These are phyloP conservation scores for Gallirallus australis DNA, from an alignment of 2,797 vertebrate species.

Conservation along the genomic window DNA sequence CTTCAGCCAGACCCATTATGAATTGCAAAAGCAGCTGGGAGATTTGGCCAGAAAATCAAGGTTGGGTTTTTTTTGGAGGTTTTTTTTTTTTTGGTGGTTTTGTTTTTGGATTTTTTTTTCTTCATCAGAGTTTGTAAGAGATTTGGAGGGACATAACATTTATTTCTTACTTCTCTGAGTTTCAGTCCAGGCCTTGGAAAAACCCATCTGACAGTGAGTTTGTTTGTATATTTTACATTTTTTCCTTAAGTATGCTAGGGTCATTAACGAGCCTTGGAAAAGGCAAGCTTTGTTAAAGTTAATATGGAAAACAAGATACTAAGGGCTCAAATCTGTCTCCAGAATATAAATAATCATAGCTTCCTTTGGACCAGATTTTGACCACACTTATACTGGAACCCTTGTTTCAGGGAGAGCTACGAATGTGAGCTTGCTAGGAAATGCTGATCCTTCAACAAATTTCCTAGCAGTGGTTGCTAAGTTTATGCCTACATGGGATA, in stretches of 20 bases:
- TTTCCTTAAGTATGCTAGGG: conserved; percentile 50
- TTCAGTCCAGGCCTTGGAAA: conserved; percentile 63
- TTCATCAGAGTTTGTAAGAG: conserved; percentile 55
- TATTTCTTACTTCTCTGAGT: conserved; percentile 48
- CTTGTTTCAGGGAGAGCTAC: conserved; percentile 40
- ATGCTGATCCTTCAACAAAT: conserved; percentile 35
- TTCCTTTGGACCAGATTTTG: conserved; percentile 48
- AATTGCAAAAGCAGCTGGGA: conserved; percentile 70
- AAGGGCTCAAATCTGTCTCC: conserved; percentile 48
- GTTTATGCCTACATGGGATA: not conserved
- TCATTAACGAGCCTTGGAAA: conserved; percentile 57
- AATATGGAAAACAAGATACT: conserved; percentile 66
- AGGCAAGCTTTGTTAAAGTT: conserved; percentile 54
- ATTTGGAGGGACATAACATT: conserved; percentile 55
- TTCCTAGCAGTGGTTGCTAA: not conserved
- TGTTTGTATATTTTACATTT: conserved; percentile 70
- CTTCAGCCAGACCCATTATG: conserved; percentile 19
- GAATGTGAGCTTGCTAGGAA: not conserved
- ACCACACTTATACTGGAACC: conserved; percentile 55
- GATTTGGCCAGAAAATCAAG: conserved; percentile 53
- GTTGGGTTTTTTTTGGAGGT: not conserved
- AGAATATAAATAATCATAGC: conserved; percentile 61
- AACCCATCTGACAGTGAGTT: conserved; percentile 61
- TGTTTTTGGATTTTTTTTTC: not conserved
- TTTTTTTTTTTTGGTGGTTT: no score